A percentile compares a stretch with the other conserved stretches of the same genome.
These are phyloP conservation scores for Dufourea novaeangliae DNA, from an alignment of 1,140 invertebrate species.

Conservation along the genomic window DNA sequence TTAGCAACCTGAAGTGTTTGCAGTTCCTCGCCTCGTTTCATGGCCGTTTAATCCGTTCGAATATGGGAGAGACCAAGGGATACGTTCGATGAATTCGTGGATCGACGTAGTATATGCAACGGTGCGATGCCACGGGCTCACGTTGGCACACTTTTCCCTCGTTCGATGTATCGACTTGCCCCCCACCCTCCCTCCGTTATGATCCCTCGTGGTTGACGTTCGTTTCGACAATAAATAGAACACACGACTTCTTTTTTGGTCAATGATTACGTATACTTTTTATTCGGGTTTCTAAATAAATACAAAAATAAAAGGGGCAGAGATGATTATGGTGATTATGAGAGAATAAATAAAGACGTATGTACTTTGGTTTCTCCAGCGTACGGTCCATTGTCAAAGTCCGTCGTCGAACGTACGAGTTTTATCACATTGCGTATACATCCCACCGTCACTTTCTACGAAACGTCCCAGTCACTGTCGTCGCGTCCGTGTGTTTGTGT, in stretches of 20 bases:
- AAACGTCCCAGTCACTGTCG: slow-evolving; percentile 45
- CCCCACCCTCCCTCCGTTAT: not conserved
- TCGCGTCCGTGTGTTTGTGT: slow-evolving; percentile 48
- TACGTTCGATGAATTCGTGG: slow-evolving; percentile 14
- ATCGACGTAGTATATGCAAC: slow-evolving; percentile 43
- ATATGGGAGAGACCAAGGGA: slow-evolving; percentile 35
- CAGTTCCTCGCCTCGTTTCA: slow-evolving; percentile 11
- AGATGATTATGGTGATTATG: slow-evolving; percentile 2
- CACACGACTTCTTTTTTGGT: not conserved
- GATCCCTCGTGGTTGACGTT: not conserved
- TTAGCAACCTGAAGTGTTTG: no score
- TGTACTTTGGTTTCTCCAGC: slow-evolving; percentile 57
- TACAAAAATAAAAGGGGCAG: slow-evolving; percentile 49
- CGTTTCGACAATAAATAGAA: not conserved
- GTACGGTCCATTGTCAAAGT: slow-evolving; percentile 23
- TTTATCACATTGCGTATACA: not conserved
- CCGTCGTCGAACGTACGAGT: not conserved
- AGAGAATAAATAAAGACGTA: slow-evolving; percentile 33
- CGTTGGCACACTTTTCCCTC: slow-evolving; percentile 78
- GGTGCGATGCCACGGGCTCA: slow-evolving; percentile 67
- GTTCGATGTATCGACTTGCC: slow-evolving; percentile 66
- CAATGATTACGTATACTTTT: slow-evolving; percentile 35
- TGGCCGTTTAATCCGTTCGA: slow-evolving; percentile 46
- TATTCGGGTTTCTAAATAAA: slow-evolving; percentile 47
- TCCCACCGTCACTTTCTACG: slow-evolving; percentile 57